Conservation (phyloP, 2,888 invertebrate genomes). For the Nemotelus nigrinus region DNA sequence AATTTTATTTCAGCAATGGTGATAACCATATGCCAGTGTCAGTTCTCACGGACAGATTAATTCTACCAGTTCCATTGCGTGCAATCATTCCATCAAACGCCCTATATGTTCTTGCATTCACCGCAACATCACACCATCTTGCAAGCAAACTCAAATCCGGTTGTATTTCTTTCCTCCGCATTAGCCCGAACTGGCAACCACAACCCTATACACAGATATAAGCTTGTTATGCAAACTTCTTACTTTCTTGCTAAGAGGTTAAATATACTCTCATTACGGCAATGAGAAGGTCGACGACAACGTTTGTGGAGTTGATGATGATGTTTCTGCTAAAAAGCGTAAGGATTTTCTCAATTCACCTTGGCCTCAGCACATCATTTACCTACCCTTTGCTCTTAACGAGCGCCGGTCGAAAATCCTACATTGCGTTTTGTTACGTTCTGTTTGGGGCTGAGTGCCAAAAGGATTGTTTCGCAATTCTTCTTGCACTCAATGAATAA, state of each 20-base stretch:
- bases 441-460: slow-evolving; percentile 37
- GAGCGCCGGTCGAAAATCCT: neutral
- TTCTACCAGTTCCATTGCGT: slow-evolving; percentile 45
- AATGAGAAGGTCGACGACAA: slow-evolving; percentile 22
- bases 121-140: slow-evolving; percentile 10
- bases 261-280: slow-evolving; percentile 41
- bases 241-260: slow-evolving; percentile 37
- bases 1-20: no score
- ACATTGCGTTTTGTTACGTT: neutral
- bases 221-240: slow-evolving; percentile 31
- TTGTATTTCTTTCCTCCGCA: slow-evolving; percentile 35
- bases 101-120: slow-evolving; percentile 29
- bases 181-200: slow-evolving; percentile 32
- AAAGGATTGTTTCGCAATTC: slow-evolving; percentile 44
- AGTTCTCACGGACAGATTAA: slow-evolving; percentile 47
- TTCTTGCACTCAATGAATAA: slow-evolving; percentile 41
- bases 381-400: neutral
- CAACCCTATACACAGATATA: slow-evolving; percentile 19
- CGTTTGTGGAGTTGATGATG: slow-evolving; percentile 30
- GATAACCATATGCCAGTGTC: neutral
- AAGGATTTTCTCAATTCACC: slow-evolving; percentile 38
- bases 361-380: neutral
- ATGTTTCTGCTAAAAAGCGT: slow-evolving; percentile 34
- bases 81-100: slow-evolving; percentile 39
- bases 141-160: slow-evolving; percentile 12